Percentiles rank a stretch among this genome's conserved stretches.
phyloP scores from a whole-genome alignment of 2,888 invertebrate species.

The Fragum fragum region DNA sequence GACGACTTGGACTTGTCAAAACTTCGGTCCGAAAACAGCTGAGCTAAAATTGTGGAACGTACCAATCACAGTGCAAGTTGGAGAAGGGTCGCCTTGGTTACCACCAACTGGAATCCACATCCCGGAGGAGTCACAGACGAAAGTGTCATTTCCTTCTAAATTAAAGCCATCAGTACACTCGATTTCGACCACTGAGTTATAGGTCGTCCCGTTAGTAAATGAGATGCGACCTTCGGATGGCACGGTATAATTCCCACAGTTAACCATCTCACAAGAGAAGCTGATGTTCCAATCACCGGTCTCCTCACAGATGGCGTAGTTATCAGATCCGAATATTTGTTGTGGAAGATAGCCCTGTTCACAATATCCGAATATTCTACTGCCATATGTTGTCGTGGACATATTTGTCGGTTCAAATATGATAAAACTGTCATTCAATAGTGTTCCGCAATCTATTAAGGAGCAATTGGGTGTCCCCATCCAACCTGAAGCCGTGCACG shows the following conservation, averaged over 20 bases:
- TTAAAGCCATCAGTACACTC: slow-evolving; percentile 20
- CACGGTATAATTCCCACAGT: neutral
- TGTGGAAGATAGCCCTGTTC: neutral
- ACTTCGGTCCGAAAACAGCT: too few species aligned
- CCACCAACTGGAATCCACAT: neutral
- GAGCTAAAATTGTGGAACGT: neutral
- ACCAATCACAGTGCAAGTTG: neutral
- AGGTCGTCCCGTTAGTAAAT: slow-evolving; percentile 2
- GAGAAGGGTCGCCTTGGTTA: neutral
- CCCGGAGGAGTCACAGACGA: neutral
- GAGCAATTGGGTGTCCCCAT: neutral
- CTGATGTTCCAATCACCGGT: slow-evolving; percentile 14
- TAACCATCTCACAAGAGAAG: slow-evolving; percentile 1
- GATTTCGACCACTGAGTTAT: neutral
- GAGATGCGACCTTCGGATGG: neutral
- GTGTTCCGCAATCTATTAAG: neutral
- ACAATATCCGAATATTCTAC: neutral
- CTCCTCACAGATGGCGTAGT: neutral
- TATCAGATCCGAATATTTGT: neutral
- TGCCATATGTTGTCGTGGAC: neutral
- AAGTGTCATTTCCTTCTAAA: neutral
- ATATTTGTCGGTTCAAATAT: neutral
- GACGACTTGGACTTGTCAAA: too few species aligned
- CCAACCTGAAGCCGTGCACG: slow-evolving; percentile 7
- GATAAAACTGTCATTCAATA: neutral